A percentile compares a stretch with the other conserved stretches of the same genome.
These are phyloP conservation scores for Rhopalosiphum padi DNA, from an alignment of 1,140 invertebrate species.

Conservation along the genomic window DNA sequence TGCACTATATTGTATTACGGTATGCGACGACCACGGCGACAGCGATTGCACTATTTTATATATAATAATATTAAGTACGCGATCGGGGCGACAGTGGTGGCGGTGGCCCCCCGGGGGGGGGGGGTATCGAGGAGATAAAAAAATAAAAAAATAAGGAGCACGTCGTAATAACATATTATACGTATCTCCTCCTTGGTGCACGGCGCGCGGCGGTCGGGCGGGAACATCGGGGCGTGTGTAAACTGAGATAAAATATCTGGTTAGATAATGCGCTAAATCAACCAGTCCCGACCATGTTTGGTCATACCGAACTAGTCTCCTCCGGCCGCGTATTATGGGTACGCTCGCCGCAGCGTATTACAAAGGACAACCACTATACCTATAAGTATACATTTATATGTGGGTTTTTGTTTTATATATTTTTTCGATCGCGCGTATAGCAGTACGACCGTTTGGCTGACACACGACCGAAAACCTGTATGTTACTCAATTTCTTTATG, in stretches of 20 bases:
- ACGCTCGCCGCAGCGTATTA: not conserved
- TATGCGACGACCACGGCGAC: not conserved
- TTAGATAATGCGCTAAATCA: slow-evolving; percentile 57
- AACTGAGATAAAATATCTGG: slow-evolving; percentile 51
- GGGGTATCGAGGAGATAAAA: not conserved
- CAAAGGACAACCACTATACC: slow-evolving; percentile 35
- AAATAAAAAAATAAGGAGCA: not conserved
- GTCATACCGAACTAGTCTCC: slow-evolving; percentile 47
- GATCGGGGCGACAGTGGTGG: not conserved
- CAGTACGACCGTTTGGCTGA: not conserved
- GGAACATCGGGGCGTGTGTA: not conserved
- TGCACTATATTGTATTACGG: not conserved
- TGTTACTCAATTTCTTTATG: slow-evolving; percentile 32
- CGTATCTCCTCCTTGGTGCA: not conserved
- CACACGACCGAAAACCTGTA: not conserved
- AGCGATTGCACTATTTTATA: not conserved
- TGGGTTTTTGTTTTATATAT: slow-evolving; percentile 45
- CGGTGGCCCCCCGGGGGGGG: too few relatives aligned
- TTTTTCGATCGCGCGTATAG: not conserved
- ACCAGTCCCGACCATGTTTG: slow-evolving; percentile 54
- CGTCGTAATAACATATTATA: not conserved
- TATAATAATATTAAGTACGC: not conserved
- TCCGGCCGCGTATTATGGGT: not conserved
- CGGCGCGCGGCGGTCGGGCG: not conserved
- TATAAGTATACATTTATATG: not conserved